Evolutionary conservation across 1,140 invertebrate species (phyloP), one percentile per base, ranked within the genome.

Genomic region (Chlorops oryzae): DNA sequence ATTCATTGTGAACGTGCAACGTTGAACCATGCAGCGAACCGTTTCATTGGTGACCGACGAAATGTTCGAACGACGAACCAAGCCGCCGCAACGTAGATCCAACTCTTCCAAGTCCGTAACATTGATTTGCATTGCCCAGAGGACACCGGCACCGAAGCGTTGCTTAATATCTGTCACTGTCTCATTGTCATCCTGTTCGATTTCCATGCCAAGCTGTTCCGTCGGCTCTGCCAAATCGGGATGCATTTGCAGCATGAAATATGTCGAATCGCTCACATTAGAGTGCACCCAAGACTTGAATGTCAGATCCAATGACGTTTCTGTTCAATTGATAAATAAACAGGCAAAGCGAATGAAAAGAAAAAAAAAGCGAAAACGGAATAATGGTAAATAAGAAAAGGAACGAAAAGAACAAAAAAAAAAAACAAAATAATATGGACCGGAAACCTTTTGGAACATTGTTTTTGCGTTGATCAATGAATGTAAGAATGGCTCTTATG

Each of bases 161-260:
- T 82, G 80, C 57, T 77, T 78, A 49, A 85, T 83, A 61, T 85
- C 81, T 39, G 81, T 83, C 6, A 82, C 78, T 18, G 76, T 78
- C 45, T 76, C 73, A 59, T 82, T 79, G 59, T 83, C 81, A 58
- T 83, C 81, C 72, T 77, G 76, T 67, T 84, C 82, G 66, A 85
- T 77, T 70, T 84, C 82, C 28, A 86, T 83, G 38, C 84, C 84
- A 52, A 86, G 72, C 55, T 84, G 80, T 68, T 85, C 83, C 18
- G 78, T 79, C 17, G 84, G 81, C 60, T 83, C 81, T 22, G 78
- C 81, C 32, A 86, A 74, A 71, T 83, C 81, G 27, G 81, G 78
- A 66, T 86, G 83, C 74, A 86, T 84, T 65, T 84, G 80, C 32
- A 86, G 73, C 32, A 79, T 60, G 46, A 82, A 81, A 58, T 77